A percentile compares a stretch with the other conserved stretches of the same genome.
These are phyloP conservation scores for Trichonephila clavata DNA, from an alignment of 1,140 invertebrate genomes.

Conservation along the genomic window DNA sequence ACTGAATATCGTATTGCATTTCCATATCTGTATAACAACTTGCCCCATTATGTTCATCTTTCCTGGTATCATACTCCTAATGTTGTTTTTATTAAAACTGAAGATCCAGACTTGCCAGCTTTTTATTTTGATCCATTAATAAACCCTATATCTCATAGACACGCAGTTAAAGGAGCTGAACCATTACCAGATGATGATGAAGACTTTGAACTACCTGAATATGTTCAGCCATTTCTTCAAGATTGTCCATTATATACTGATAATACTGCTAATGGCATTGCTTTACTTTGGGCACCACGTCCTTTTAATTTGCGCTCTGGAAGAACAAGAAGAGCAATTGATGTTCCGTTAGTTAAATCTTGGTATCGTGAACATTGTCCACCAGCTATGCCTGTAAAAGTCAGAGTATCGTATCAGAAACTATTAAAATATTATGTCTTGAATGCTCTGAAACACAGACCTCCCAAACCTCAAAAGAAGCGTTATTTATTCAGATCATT, in stretches of 20 bases:
- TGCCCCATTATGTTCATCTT: conserved; percentile 94
- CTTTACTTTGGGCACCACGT: conserved; percentile 98
- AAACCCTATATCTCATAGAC: conserved; percentile 98
- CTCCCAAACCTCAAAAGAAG: conserved; percentile 99
- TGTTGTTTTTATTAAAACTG: conserved; percentile 99
- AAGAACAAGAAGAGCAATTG: conserved; percentile 91
- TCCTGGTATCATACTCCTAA: conserved; percentile 99
- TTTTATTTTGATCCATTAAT: conserved; percentile 99
- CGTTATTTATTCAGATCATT: conserved; percentile 98
- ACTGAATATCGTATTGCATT: conserved; percentile 99
- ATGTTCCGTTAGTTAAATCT: conserved; percentile 97
- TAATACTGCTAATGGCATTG: conserved; percentile 99
- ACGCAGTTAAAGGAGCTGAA: conserved; percentile 90
- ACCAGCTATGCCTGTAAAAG: conserved; percentile 99
- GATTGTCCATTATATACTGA: conserved; percentile 98
- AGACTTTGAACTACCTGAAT: conserved; percentile 95
- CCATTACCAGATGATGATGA: conserved; percentile 91
- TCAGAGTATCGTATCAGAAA: conserved; percentile 98
- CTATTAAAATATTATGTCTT: conserved; percentile 98
- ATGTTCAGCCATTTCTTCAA: conserved; percentile 94
- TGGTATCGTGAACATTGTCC: conserved; percentile 98
- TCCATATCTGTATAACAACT: conserved; percentile 99
- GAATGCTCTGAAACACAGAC: conserved; percentile 97
- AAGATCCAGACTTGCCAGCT: conserved; percentile 99
- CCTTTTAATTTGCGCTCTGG: conserved; percentile 98